Evolutionary conservation across 2,888 invertebrate species (phyloP).

Genomic region (Amblyjoppa proteus): DNA sequence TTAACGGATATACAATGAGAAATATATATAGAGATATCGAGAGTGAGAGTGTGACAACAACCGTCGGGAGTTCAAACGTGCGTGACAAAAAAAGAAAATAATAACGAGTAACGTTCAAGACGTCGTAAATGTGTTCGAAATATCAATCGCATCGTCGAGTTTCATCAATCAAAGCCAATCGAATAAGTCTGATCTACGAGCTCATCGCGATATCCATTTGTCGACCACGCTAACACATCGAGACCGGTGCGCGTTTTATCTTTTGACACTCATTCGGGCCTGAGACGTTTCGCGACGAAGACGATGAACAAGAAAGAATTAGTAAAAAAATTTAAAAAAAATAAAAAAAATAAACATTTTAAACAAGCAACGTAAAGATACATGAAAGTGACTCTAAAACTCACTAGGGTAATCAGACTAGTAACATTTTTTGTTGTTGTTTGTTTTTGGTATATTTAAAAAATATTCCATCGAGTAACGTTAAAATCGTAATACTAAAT

Average conservation of each 20-base stretch:
- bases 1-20: slow-evolving; percentile 10
- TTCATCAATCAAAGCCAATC: slow-evolving; percentile 58
- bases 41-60: slow-evolving; percentile 1
- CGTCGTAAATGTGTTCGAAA: slow-evolving; percentile 69
- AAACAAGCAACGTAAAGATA: slow-evolving; percentile 11
- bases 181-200: slow-evolving; percentile 59
- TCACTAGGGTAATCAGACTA: slow-evolving; percentile 41
- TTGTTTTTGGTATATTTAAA: slow-evolving; percentile 31
- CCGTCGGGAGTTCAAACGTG: slow-evolving; percentile 8
- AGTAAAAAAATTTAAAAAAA: not conserved
- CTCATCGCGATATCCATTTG: slow-evolving; percentile 44
- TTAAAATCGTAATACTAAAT: slow-evolving; percentile 49
- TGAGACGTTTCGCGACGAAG: slow-evolving; percentile 11
- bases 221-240: slow-evolving; percentile 8
- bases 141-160: slow-evolving; percentile 51
- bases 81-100: not conserved
- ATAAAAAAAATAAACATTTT: not conserved
- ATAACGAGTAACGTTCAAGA: not conserved
- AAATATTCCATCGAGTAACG: slow-evolving; percentile 60
- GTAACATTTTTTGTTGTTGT: slow-evolving; percentile 38
- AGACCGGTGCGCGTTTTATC: slow-evolving; percentile 38
- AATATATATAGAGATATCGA: not conserved
- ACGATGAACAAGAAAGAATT: not conserved
- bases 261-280: slow-evolving; percentile 33
- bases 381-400: slow-evolving; percentile 45